Base-by-base conservation (phyloP, 1,140 invertebrate genomes). In the Conus ventricosus region DNA sequence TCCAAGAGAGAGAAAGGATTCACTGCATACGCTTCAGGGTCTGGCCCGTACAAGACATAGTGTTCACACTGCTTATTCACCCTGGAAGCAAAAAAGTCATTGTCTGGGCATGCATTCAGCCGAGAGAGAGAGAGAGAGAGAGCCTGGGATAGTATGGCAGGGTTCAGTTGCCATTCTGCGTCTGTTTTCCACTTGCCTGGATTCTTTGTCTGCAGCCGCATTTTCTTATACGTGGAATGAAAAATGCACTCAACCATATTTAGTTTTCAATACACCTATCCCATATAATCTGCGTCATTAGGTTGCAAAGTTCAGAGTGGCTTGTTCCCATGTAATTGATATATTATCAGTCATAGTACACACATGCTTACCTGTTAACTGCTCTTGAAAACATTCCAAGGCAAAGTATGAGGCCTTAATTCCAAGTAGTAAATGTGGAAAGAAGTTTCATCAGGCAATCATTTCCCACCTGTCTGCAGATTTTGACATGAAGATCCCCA, bases 41-140 rank as follows among this genome's bases (percentile, higher is more conserved):
- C 90, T 55, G 92, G 89, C 80, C 84, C 78, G 88, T 88, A 92
- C 7, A 89, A 90, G 20, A 89, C 85, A 90, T 89, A 92, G 17
- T 5, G 85, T 27, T 63, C 55, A 23, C 89, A 75, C 85, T 90
- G 76, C 55, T 60, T 63, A 88, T 92, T 92, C 39, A 90, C 15
- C 25, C 89, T 71, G n/a, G 89, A 89, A 15, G 91, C 89, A 90
- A 92, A 92, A 25, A 92, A 57, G 85, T 91, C 90, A 84, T 91
- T 90, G 8, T 90, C 84, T 25, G 87, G 87, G 60, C 5, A 27
- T n/a, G 27, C 76, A 85, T 85, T 67, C 55, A 80, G 20, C 67
- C 17, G 23, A 13, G 82, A 84, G 17, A 91, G 25, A 11, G 80
- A 15, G 57, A 10, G 23, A 13, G 82, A 84, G 17, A 91, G 25